These are phyloP conservation scores for Crocuta crocuta DNA, from an alignment of 2,113 vertebrate species.

Conservation along the genomic window DNA sequence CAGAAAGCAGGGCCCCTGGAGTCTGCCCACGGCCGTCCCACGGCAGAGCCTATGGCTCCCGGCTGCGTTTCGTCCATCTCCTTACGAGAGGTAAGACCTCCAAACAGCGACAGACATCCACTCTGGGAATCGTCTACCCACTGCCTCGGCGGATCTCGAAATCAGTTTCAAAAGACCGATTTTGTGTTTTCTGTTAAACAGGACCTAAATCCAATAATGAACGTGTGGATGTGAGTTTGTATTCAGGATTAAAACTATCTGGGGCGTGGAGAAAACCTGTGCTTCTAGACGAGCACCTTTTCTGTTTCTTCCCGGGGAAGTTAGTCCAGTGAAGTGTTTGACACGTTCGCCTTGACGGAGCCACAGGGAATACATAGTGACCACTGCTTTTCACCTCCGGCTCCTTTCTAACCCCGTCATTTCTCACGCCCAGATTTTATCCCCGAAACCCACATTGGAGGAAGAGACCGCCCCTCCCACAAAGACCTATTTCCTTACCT, in stretches of 20 bases:
- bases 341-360: not conserved
- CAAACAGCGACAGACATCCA: rapidly evolving
- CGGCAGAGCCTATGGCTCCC: rapidly evolving
- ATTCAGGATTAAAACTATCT: not conserved
- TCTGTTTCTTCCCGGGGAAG: not conserved
- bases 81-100: not conserved
- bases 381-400: no score
- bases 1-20: not conserved
- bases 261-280: not conserved
- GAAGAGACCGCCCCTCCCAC: not conserved
- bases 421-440: not conserved
- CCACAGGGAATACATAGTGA: not conserved
- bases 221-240: not conserved
- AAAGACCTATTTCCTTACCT: not conserved
- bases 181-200: not conserved
- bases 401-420: not conserved
- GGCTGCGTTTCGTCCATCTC: not conserved
- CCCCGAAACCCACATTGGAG: not conserved
- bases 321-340: not conserved
- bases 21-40: rapidly evolving
- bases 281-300: rapidly evolving
- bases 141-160: not conserved
- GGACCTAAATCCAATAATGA: not conserved
- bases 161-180: not conserved
- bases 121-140: not conserved